Conservation (phyloP, 1,140 invertebrate species). For the Anoplophora glabripennis region DNA sequence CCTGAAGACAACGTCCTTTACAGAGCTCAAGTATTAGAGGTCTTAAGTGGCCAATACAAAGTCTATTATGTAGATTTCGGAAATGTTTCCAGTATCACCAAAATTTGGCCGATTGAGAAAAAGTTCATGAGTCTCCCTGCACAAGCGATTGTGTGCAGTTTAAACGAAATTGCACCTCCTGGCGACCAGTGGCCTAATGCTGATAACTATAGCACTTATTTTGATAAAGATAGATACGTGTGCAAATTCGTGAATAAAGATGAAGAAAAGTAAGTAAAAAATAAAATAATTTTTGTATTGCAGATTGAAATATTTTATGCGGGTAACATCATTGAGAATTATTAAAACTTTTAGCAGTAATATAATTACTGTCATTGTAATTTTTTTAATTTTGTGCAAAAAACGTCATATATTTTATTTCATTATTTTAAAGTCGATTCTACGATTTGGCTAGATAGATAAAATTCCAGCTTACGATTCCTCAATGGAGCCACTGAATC, state of each 20-base stretch:
- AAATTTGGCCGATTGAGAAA: slow-evolving; percentile 66
- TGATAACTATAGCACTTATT: slow-evolving; percentile 55
- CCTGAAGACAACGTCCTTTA: slow-evolving; percentile 67
- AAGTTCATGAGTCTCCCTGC: slow-evolving; percentile 65
- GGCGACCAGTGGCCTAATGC: slow-evolving; percentile 55
- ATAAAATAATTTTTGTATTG: slow-evolving; percentile 46
- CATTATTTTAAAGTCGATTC: too few relatives aligned
- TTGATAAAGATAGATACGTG: slow-evolving; percentile 57
- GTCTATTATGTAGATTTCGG: slow-evolving; percentile 74
- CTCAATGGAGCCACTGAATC: too few relatives aligned
- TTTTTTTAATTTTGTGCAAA: too few relatives aligned
- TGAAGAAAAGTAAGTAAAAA: slow-evolving; percentile 40
- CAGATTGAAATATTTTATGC: too few relatives aligned
- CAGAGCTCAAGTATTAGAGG: slow-evolving; percentile 60
- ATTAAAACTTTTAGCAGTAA: too few relatives aligned
- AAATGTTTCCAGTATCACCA: slow-evolving; percentile 62
- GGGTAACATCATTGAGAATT: too few relatives aligned
- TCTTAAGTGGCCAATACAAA: slow-evolving; percentile 55
- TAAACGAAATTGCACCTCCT: slow-evolving; percentile 57
- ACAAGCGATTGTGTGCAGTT: slow-evolving; percentile 64
- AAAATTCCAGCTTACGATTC: too few relatives aligned
- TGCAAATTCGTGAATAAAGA: slow-evolving; percentile 35
- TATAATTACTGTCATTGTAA: too few relatives aligned
- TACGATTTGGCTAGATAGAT: too few relatives aligned
- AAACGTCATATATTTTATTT: too few relatives aligned